A percentile compares a stretch with the other conserved stretches of the same genome.
These are phyloP conservation scores for Thera britannica DNA, from an alignment of 2,888 invertebrate species.

Conservation along the genomic window DNA sequence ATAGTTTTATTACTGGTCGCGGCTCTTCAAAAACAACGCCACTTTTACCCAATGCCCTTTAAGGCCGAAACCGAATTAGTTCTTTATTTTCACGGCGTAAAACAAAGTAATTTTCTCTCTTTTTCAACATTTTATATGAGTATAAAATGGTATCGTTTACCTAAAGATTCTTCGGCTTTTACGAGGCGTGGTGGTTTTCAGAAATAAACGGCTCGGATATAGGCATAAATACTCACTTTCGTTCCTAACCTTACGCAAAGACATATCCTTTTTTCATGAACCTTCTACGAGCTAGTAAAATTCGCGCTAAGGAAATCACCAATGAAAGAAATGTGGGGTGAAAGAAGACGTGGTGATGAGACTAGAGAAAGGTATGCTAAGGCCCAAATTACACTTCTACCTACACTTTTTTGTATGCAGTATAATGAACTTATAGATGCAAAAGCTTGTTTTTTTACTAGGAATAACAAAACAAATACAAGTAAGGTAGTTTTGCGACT, in stretches of 20 bases:
- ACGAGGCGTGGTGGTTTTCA: slow-evolving; percentile 27
- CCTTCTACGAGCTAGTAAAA: background rate
- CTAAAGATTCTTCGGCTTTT: slow-evolving; percentile 34
- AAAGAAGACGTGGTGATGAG: no score
- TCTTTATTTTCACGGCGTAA: slow-evolving; percentile 27
- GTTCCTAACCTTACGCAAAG: background rate
- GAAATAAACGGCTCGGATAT: slow-evolving; percentile 24
- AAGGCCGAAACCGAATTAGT: slow-evolving; percentile 3
- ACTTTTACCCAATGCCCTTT: background rate
- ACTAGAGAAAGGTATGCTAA: no score
- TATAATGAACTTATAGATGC: no score
- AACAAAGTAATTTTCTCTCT: slow-evolving; percentile 40
- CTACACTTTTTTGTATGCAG: no score
- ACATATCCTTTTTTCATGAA: slow-evolving; percentile 2
- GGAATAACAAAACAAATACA: no score
- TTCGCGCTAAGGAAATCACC: background rate
- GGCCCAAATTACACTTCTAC: no score
- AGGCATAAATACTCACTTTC: background rate
- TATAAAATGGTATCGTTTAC: slow-evolving; percentile 37
- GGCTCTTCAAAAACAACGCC: no score
- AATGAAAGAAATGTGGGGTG: no score
- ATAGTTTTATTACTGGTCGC: no score
- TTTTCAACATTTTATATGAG: slow-evolving; percentile 35
- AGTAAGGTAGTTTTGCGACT: no score
- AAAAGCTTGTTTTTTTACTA: no score